These are phyloP conservation scores for Thaumetopoea pityocampa DNA, from an alignment of 1,140 invertebrate genomes.

Conservation along the genomic window DNA sequence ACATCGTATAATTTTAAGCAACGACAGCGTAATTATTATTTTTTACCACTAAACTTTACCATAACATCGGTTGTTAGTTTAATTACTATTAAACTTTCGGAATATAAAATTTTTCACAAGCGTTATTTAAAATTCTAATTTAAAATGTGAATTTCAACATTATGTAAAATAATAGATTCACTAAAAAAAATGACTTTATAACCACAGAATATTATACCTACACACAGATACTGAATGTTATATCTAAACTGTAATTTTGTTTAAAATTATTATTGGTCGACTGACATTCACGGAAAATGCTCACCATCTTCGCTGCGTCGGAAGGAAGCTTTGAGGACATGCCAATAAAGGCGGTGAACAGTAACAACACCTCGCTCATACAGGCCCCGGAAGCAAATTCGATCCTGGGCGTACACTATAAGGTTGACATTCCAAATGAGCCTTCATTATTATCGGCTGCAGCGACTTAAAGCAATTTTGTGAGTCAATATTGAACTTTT, in stretches of 20 bases:
- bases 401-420: slow-evolving; percentile 35
- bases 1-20: too few species aligned
- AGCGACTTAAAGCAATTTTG: slow-evolving; percentile 69
- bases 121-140: too few species aligned
- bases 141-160: too few species aligned
- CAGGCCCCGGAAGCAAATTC: slow-evolving; percentile 40
- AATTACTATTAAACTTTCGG: too few species aligned
- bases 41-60: too few species aligned
- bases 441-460: slow-evolving; percentile 54
- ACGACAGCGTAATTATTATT: too few species aligned
- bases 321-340: slow-evolving; percentile 63
- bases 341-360: slow-evolving; percentile 59
- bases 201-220: not conserved
- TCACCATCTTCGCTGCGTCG: slow-evolving; percentile 28
- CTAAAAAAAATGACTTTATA: too few species aligned
- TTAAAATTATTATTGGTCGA: slow-evolving; percentile 24
- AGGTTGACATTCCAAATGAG: slow-evolving; percentile 57
- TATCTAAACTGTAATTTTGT: too few species aligned
- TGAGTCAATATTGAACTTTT: slow-evolving; percentile 70
- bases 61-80: too few species aligned
- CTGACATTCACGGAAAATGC: slow-evolving; percentile 37
- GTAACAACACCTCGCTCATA: slow-evolving; percentile 53
- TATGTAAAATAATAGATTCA: too few species aligned
- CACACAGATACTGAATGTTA: slow-evolving; percentile 1
- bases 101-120: too few species aligned